These are phyloP conservation scores for Bembecia ichneumoniformis DNA, from an alignment of 2,888 invertebrate species.

Conservation along the genomic window DNA sequence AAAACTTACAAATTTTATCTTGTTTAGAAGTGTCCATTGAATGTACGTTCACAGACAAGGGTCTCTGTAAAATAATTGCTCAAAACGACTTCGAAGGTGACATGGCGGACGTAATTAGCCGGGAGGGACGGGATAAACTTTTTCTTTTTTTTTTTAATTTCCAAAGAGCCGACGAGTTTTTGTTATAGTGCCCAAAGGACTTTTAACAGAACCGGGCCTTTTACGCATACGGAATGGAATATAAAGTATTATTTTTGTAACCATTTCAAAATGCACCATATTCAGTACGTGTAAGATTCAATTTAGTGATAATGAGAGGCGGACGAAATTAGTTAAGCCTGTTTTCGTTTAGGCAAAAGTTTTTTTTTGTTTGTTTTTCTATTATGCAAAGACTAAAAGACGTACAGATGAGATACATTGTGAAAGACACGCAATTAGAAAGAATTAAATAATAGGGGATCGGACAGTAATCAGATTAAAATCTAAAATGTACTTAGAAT, in stretches of 20 bases:
- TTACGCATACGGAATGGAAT: slow-evolving; percentile 16
- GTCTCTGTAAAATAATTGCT: slow-evolving; percentile 18
- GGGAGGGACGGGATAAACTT: slow-evolving; percentile 14
- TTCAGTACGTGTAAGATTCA: background rate
- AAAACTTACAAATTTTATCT: too few relatives aligned
- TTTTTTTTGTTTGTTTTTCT: background rate
- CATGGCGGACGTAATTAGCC: slow-evolving; percentile 32
- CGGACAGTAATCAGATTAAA: too few relatives aligned
- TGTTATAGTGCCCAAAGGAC: slow-evolving; percentile 24
- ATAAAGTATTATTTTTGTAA: background rate
- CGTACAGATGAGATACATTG: too few relatives aligned
- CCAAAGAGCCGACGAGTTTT: slow-evolving; percentile 20
- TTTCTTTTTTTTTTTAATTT: slow-evolving; percentile 24
- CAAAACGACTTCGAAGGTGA: slow-evolving; percentile 22
- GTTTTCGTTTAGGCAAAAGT: background rate
- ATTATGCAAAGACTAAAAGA: too few relatives aligned
- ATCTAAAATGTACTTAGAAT: too few relatives aligned
- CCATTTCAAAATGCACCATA: background rate
- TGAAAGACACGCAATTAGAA: too few relatives aligned
- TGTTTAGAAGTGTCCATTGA: background rate
- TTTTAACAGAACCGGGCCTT: slow-evolving; percentile 18
- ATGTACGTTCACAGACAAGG: slow-evolving; percentile 16
- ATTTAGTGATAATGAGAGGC: background rate
- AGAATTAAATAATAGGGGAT: too few relatives aligned
- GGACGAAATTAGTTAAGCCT: background rate